A percentile compares a stretch with the other conserved stretches of the same genome.
These are phyloP conservation scores for Chloroclystis v-ata DNA, from an alignment of 2,888 invertebrate species.

Conservation along the genomic window DNA sequence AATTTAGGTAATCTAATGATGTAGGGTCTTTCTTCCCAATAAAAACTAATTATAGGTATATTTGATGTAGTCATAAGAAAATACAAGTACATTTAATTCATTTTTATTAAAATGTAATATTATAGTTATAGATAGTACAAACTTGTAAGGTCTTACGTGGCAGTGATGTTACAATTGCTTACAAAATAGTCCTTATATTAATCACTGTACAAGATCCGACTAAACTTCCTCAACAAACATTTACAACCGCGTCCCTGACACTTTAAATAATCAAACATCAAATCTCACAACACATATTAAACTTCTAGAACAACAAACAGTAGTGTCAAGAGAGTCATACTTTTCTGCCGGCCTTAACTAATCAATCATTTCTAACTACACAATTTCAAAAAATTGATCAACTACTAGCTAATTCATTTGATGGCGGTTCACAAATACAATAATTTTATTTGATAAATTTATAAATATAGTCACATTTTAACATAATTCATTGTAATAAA, in stretches of 20 bases:
- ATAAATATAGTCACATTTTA: not conserved
- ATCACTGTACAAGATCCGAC: constrained; percentile 58
- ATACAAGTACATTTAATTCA: constrained; percentile 43
- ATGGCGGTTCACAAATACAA: not conserved
- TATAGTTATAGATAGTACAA: constrained; percentile 72
- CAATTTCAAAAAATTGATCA: constrained; percentile 48
- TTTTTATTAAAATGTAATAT: constrained; percentile 71
- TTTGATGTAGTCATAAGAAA: constrained; percentile 1
- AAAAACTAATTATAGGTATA: no score
- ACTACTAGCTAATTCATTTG: constrained; percentile 43
- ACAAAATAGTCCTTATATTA: constrained; percentile 48
- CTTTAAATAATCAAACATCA: constrained; percentile 58
- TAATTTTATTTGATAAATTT: not conserved
- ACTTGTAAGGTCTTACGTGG: constrained; percentile 77
- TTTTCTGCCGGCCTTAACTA: constrained; percentile 55
- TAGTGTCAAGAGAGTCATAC: constrained; percentile 43
- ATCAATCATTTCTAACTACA: constrained; percentile 49
- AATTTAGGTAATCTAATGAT: no score
- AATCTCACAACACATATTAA: constrained; percentile 65
- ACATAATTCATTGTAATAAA: constrained; percentile 26
- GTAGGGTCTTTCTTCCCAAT: no score
- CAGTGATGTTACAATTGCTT: constrained; percentile 72
- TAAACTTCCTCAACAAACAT: constrained; percentile 38
- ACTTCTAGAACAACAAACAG: constrained; percentile 60
- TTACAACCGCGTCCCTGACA: constrained; percentile 40